A percentile compares a stretch with the other conserved stretches of the same genome.
These are phyloP conservation scores for Lota lota DNA, from an alignment of 2,113 vertebrate species.

Conservation along the genomic window DNA sequence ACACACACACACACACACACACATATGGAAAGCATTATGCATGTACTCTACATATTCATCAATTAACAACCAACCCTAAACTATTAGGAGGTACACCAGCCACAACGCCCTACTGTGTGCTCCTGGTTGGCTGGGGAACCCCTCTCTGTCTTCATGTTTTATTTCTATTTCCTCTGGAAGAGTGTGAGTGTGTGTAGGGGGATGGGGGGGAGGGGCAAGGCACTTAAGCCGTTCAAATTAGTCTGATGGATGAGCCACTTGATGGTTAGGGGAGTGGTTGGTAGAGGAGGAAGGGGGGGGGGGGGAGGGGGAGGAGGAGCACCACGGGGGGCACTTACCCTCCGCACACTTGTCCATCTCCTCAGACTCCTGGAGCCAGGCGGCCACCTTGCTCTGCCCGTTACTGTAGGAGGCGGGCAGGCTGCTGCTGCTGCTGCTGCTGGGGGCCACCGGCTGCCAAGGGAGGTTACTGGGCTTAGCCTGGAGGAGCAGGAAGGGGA, in stretches of 20 bases:
- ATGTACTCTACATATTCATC: too few species aligned
- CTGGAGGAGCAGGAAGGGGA: conserved; percentile 48
- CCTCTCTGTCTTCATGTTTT: too few species aligned
- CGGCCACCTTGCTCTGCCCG: conserved; percentile 93
- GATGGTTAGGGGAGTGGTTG: background rate
- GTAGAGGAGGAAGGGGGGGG: background rate
- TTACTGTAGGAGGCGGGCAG: conserved; percentile 90
- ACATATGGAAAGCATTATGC: too few species aligned
- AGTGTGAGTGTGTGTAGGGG: background rate
- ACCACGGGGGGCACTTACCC: conserved; percentile 71
- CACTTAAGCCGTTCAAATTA: conserved; percentile 1
- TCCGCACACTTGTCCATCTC: conserved; percentile 98
- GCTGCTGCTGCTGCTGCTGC: conserved; percentile 74
- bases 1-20: too few species aligned
- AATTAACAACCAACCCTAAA: too few species aligned
- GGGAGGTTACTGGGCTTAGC: conserved; percentile 80
- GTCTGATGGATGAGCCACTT: background rate
- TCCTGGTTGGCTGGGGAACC: too few species aligned
- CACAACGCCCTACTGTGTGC: too few species aligned
- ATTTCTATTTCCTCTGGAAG: too few species aligned
- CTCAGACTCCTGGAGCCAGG: conserved; percentile 96
- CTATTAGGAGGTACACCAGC: too few species aligned
- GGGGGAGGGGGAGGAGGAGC: background rate
- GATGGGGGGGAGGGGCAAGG: conserved; percentile 1
- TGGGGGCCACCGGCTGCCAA: conserved; percentile 79